Conservation (phyloP, 2,113 vertebrate species). For the Orcinus orca region DNA sequence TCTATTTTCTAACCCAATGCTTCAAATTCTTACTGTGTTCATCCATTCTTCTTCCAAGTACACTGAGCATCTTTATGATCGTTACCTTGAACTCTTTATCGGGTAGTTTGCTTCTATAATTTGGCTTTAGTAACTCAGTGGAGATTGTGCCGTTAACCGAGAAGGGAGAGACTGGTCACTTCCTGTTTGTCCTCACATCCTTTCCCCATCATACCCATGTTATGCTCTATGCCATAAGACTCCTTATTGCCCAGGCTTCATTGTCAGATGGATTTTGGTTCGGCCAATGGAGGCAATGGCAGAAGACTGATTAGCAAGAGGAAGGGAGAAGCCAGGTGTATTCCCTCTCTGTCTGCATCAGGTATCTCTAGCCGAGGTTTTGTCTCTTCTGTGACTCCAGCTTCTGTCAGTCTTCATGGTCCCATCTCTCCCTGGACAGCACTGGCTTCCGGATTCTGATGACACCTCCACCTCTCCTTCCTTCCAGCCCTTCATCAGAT, state of each 20-base stretch:
- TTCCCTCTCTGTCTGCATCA: background rate
- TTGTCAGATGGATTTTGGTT: background rate
- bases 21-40: background rate
- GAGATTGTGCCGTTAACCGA: background rate
- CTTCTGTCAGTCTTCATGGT: background rate
- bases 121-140: background rate
- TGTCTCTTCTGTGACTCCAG: background rate
- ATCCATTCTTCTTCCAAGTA: background rate
- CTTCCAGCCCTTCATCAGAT: background rate
- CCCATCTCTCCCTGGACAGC: background rate
- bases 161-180: background rate
- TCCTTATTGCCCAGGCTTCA: background rate
- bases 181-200: background rate
- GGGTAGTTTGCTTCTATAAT: background rate
- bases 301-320: background rate
- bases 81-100: background rate
- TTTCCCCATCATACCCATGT: background rate
- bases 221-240: background rate
- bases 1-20: background rate
- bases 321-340: background rate
- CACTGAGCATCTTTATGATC: background rate
- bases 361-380: background rate
- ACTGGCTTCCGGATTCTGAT: background rate
- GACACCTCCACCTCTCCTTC: no score
- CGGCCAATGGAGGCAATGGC: background rate